phyloP scores from a whole-genome alignment of 1,140 invertebrate species.

The Melanaphis sacchari region DNA sequence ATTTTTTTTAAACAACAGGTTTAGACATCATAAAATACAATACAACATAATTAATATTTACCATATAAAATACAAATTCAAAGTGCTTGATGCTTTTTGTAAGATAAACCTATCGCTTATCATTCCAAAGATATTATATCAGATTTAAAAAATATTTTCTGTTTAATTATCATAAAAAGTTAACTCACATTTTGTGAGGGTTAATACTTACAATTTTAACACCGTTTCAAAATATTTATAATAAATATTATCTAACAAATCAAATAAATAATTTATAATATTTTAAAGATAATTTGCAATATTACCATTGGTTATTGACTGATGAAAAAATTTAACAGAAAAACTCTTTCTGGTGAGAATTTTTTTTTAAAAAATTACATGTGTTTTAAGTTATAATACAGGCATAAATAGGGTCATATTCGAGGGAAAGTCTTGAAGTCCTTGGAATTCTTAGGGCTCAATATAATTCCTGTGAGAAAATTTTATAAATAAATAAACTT shows the following conservation, averaged over 20 bases:
- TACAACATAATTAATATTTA: no score
- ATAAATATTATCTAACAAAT: not conserved
- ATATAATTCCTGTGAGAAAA: not conserved
- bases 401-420: no score
- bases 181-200: not conserved
- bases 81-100: no score
- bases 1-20: no score
- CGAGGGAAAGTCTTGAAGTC: no score
- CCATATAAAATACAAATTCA: no score
- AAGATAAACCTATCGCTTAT: not conserved
- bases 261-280: not conserved
- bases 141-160: not conserved
- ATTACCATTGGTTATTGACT: not conserved
- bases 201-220: not conserved
- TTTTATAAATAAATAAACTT: not conserved
- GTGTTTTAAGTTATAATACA: not conserved
- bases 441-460: no score
- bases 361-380: not conserved
- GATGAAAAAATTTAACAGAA: not conserved
- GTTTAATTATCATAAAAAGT: not conserved
- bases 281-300: not conserved
- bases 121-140: not conserved
- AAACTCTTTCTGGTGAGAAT: not conserved
- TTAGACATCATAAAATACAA: not conserved
- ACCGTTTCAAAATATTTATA: not conserved